Conservation (phyloP, 1,140 invertebrate genomes). For the Conus betulinus region DNA sequence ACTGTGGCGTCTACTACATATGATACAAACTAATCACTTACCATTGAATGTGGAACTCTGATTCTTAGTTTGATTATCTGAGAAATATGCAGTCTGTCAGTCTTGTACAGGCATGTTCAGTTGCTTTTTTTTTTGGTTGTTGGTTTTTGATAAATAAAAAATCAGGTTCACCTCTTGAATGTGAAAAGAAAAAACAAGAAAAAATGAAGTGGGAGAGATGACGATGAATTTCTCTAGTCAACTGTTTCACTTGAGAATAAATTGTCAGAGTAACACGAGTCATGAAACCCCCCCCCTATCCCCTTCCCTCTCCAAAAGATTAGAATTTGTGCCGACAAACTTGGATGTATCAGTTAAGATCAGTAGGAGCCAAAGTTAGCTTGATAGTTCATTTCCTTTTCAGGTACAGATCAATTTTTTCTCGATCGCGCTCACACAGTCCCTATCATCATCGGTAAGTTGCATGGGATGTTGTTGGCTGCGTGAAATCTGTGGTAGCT, state of each 20-base stretch:
- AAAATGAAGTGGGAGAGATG: too few relatives aligned
- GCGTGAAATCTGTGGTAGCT: neutral
- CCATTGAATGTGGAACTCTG: too few relatives aligned
- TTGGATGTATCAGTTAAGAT: neutral
- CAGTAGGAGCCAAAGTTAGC: neutral
- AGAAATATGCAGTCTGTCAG: too few relatives aligned
- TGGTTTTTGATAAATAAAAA: too few relatives aligned
- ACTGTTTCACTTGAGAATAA: neutral
- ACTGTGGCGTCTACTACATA: too few relatives aligned
- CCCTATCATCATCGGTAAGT: conserved; percentile 17
- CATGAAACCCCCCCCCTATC: neutral
- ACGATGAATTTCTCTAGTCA: neutral
- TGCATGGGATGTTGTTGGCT: neutral
- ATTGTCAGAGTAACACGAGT: neutral
- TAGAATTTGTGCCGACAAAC: too few relatives aligned
- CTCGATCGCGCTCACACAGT: conserved; percentile 13
- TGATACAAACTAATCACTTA: too few relatives aligned
- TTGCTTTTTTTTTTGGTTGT: neutral
- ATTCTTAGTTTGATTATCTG: too few relatives aligned
- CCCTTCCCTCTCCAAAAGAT: too few relatives aligned
- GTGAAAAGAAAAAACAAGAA: too few relatives aligned
- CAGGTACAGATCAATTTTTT: conserved; percentile 20
- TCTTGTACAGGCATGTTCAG: too few relatives aligned
- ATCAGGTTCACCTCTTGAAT: too few relatives aligned
- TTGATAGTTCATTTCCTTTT: neutral